Evolutionary conservation across 2,888 invertebrate genomes (phyloP).

Genomic region (Drosophila affinis): DNA sequence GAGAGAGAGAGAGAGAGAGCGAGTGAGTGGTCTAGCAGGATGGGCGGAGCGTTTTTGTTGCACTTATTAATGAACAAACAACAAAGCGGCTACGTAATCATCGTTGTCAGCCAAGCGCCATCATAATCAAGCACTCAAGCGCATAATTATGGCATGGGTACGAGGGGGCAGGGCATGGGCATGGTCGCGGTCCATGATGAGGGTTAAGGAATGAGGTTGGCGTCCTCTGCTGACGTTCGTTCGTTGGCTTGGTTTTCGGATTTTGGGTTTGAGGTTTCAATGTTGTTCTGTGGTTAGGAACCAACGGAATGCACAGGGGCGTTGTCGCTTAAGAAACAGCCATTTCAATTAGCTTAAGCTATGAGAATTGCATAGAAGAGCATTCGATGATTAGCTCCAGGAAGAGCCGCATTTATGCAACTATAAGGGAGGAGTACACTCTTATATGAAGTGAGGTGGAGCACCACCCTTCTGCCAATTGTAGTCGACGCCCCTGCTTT

Average conservation of each 20-base stretch:
- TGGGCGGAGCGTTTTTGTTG: conserved; percentile 62
- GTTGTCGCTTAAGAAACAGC: conserved; percentile 1
- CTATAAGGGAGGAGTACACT: background rate
- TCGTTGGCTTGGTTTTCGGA: conserved; percentile 28
- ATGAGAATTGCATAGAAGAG: no score
- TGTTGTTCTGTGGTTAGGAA: conserved; percentile 37
- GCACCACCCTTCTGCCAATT: background rate
- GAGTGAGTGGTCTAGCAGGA: background rate
- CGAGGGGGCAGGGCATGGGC: conserved; percentile 1
- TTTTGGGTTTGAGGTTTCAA: conserved; percentile 35
- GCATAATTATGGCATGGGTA: conserved; percentile 63
- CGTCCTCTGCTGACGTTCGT: conserved; percentile 27
- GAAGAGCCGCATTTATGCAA: background rate
- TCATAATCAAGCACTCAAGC: conserved; percentile 65
- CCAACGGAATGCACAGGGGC: conserved; percentile 46
- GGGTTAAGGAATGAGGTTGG: conserved; percentile 19
- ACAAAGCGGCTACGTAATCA: conserved; percentile 67
- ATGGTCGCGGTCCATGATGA: conserved; percentile 13
- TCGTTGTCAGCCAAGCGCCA: conserved; percentile 66
- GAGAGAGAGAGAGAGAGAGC: no score
- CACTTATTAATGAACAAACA: conserved; percentile 77
- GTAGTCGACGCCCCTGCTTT: conserved; percentile 2
- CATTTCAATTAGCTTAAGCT: background rate
- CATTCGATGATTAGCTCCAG: no score
- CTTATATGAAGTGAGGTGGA: no score